Conservation (phyloP, 2,888 invertebrate species). For the Stictocephala bisonia region DNA sequence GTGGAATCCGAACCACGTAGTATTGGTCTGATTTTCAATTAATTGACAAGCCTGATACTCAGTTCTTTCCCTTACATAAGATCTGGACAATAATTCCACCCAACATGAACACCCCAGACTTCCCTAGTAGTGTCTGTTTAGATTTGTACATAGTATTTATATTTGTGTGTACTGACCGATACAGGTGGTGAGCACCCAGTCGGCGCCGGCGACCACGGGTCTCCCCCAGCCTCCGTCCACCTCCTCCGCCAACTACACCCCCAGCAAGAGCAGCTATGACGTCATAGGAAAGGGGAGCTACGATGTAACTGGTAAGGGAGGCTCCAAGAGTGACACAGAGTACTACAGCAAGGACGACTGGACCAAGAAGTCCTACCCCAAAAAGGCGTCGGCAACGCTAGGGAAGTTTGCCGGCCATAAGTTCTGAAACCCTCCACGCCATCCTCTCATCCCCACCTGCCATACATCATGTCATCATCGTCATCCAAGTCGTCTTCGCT, state of each 20-base stretch:
- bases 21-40: too few relatives aligned
- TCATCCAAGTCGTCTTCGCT: slow-evolving; percentile 25
- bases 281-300: slow-evolving; percentile 27
- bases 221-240: not conserved
- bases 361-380: slow-evolving; percentile 51
- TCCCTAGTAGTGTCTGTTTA: too few relatives aligned
- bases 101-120: too few relatives aligned
- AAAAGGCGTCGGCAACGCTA: slow-evolving; percentile 45
- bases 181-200: slow-evolving; percentile 26
- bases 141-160: too few relatives aligned
- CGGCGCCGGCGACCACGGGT: not conserved
- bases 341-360: slow-evolving; percentile 41
- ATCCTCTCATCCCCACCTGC: not conserved
- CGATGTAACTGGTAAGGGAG: slow-evolving; percentile 44
- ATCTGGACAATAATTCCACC: too few relatives aligned
- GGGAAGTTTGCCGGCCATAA: slow-evolving; percentile 28
- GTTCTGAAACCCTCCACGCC: not conserved
- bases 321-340: slow-evolving; percentile 48
- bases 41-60: too few relatives aligned
- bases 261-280: slow-evolving; percentile 20
- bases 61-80: too few relatives aligned
- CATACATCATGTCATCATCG: too few relatives aligned
- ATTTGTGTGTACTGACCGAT: too few relatives aligned
- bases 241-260: not conserved
- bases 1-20: too few relatives aligned